Percentiles rank a stretch among this genome's conserved stretches.
phyloP scores from a whole-genome alignment of 2,797 vertebrate genomes.

The Dermochelys coriacea region DNA sequence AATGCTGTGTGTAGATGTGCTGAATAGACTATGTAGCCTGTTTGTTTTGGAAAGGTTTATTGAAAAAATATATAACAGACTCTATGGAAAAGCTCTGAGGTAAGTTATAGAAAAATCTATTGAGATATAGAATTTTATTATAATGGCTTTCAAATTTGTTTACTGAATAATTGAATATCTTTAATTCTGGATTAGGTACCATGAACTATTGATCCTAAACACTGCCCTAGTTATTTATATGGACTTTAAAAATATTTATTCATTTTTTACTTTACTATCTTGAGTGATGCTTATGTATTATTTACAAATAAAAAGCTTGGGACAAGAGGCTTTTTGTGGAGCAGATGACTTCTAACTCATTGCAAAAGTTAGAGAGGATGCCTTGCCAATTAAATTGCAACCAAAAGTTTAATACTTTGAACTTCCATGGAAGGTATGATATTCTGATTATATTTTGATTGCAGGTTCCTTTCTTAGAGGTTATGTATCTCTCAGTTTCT shows the following conservation, averaged over 20 bases:
- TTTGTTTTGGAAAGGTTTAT: constrained; percentile 7
- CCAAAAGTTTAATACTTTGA: constrained; percentile 54
- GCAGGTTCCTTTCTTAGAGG: constrained; percentile 9
- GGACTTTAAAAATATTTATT: constrained; percentile 50
- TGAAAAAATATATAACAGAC: neutral
- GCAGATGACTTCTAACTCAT: constrained; percentile 47
- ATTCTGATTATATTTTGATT: constrained; percentile 69
- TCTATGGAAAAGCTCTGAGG: neutral
- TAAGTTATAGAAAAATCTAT: constrained; percentile 34
- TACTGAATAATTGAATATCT: constrained; percentile 65
- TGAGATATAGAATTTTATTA: constrained; percentile 23
- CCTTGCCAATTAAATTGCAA: constrained; percentile 35
- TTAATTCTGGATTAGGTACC: constrained; percentile 54
- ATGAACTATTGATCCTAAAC: constrained; percentile 36
- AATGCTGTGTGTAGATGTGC: neutral
- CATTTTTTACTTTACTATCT: constrained; percentile 53
- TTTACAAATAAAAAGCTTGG: constrained; percentile 53
- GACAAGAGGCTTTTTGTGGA: constrained; percentile 41
- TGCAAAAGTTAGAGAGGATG: constrained; percentile 43
- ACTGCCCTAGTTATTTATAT: neutral
- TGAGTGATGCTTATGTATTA: constrained; percentile 60
- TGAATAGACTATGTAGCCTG: neutral
- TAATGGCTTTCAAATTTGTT: constrained; percentile 63
- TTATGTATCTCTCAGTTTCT: constrained; percentile 23
- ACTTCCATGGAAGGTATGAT: constrained; percentile 5